A percentile compares a stretch with the other conserved stretches of the same genome.
These are phyloP conservation scores for Drosophila gunungcola DNA, from an alignment of 1,140 invertebrate genomes.

Conservation along the genomic window DNA sequence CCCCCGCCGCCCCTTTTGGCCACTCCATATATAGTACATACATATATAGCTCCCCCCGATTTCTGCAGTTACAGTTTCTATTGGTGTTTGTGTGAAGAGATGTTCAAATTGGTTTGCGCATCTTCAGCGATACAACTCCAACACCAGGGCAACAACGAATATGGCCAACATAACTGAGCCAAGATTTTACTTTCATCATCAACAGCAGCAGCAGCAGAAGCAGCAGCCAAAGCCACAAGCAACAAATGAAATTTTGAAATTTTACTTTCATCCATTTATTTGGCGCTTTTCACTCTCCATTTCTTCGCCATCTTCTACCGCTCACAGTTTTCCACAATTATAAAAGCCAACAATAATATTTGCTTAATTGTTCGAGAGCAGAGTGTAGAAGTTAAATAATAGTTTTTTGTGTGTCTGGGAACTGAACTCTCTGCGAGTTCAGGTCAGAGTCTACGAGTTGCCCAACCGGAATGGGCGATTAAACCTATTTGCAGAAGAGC, in stretches of 20 bases:
- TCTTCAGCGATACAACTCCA: conserved; percentile 40
- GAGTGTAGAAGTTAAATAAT: conserved; percentile 39
- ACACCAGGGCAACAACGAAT: conserved; percentile 16
- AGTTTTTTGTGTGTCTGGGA: conserved; percentile 27
- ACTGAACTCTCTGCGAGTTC: conserved; percentile 35
- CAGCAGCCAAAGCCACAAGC: conserved; percentile 32
- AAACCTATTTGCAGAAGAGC: conserved; percentile 49
- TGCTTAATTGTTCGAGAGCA: conserved; percentile 37
- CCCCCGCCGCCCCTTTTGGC: neutral
- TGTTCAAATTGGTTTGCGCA: conserved; percentile 48
- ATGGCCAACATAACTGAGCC: conserved; percentile 58
- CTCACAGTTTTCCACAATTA: conserved; percentile 49
- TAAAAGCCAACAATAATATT: conserved; percentile 35
- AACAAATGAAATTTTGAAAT: conserved; percentile 65
- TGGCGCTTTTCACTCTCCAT: conserved; percentile 52
- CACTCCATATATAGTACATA: neutral
- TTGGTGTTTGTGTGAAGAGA: conserved; percentile 23
- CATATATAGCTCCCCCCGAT: neutral
- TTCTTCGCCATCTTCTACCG: conserved; percentile 41
- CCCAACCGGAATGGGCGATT: conserved; percentile 64
- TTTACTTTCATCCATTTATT: conserved; percentile 76
- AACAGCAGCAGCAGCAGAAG: conserved; percentile 23
- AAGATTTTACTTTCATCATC: conserved; percentile 80
- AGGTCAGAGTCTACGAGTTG: conserved; percentile 47
- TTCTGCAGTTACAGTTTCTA: conserved; percentile 51